Evolutionary conservation across 2,888 invertebrate genomes (phyloP), one percentile per base, ranked within the genome.

Genomic region (Exephanes ischioxanthus): DNA sequence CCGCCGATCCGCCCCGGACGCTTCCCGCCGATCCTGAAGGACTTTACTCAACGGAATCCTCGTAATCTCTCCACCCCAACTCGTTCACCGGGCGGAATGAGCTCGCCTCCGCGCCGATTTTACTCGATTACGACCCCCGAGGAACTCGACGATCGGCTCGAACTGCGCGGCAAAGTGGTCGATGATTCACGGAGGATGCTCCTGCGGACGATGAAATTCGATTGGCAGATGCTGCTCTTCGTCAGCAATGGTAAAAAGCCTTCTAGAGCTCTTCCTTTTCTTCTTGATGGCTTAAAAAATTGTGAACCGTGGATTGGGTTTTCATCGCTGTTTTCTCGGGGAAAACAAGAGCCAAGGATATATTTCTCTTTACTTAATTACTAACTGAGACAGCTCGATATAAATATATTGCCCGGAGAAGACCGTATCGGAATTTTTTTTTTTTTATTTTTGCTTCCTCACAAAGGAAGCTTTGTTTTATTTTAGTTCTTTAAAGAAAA

Each of bases 61-160:
- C 88, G 90, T 91, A 89, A 90, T 90, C 89, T 86, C 77, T 72
- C 81, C 77, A 2, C 45, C 45, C 45, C 45, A 0, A 16, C 45
- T 48, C 45, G 45, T 14, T 58, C 58, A 4, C 26, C 58, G 78
- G 83, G 61, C 77, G 61, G 84, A 84, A 84, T 80, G 80, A 70
- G 67, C 68, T 63, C 75, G 71, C 79, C 63, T 79, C 71, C 51
- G 72, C 58, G 75, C 63, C 85, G 76, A 80, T 85, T 84, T 83
- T 72, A 86, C 82, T 86, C 84, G 79, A 84, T 87, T 87, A 86
- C 82, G 75, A 83, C 58, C 51, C 77, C 75, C 66, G 33, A 33
- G 5, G 33, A n/a, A 30, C 26, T 26, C 26, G 11, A 26, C 58
- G 33, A 33, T 63, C 63, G 63, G 33, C 9, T 33, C 53, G 55